These are phyloP conservation scores for Bacillus rossius DNA, from an alignment of 1,140 invertebrate species.

Conservation along the genomic window DNA sequence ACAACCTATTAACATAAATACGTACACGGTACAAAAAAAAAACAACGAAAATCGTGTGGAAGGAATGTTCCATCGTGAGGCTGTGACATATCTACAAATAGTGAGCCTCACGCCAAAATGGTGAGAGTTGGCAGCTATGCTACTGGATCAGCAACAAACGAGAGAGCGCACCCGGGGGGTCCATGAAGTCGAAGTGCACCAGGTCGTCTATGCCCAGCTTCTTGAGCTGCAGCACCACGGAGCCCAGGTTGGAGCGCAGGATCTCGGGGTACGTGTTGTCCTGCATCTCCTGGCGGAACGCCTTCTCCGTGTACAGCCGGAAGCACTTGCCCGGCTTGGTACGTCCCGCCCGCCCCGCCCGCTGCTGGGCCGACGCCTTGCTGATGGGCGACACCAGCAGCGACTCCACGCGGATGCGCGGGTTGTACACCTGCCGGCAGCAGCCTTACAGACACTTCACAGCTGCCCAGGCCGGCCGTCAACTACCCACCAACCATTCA, in stretches of 20 bases:
- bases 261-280: constrained; percentile 99
- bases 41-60: too few species aligned
- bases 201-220: constrained; percentile 99
- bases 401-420: constrained; percentile 94
- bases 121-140: too few species aligned
- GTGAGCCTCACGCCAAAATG: too few species aligned
- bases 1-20: too few species aligned
- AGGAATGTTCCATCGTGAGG: too few species aligned
- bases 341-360: constrained; percentile 94
- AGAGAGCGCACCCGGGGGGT: constrained; percentile 53
- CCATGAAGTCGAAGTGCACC: constrained; percentile 77
- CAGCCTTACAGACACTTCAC: too few species aligned
- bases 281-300: constrained; percentile 99
- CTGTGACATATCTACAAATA: too few species aligned
- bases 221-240: constrained; percentile 96
- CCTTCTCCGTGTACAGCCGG: constrained; percentile 97
- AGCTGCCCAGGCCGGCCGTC: too few species aligned
- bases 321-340: constrained; percentile 98
- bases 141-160: not conserved
- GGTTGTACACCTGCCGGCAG: constrained; percentile 78
- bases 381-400: constrained; percentile 97
- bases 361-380: constrained; percentile 98
- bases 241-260: constrained; percentile 91
- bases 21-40: too few species aligned
- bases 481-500: too few species aligned